Percentiles rank a stretch among this genome's conserved stretches.
These are phyloP conservation scores for Gymnobelideus leadbeateri DNA, from an alignment of 2,113 vertebrate species.

Conservation along the genomic window DNA sequence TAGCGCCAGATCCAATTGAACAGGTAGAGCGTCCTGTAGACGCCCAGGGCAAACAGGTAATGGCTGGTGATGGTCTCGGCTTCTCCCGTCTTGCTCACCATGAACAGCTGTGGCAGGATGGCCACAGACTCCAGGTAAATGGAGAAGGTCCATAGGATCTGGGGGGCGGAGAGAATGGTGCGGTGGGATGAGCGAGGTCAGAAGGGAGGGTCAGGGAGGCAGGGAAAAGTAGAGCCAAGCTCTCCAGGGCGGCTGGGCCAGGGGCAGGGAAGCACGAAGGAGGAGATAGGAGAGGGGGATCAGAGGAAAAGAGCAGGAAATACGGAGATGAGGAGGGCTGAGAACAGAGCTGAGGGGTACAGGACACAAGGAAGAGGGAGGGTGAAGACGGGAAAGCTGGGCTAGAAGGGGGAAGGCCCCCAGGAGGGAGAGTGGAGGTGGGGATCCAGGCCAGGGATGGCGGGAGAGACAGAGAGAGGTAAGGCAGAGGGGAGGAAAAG, in stretches of 20 bases:
- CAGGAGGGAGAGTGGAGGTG: too few species aligned
- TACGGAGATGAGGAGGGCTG: too few species aligned
- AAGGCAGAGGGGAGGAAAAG: too few species aligned
- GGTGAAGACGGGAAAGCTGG: too few species aligned
- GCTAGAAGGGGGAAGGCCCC: too few species aligned
- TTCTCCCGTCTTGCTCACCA: slow-evolving; percentile 86
- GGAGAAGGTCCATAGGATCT: slow-evolving; percentile 87
- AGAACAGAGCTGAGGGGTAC: too few species aligned
- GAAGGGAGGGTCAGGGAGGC: accelerated
- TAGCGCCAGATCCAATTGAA: slow-evolving; percentile 87
- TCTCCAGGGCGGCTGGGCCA: accelerated
- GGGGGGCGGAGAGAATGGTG: not conserved
- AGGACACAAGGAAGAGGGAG: too few species aligned
- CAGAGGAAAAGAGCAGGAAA: too few species aligned
- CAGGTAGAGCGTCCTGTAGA: slow-evolving; percentile 84
- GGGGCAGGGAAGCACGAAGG: too few species aligned
- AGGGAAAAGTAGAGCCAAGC: too few species aligned
- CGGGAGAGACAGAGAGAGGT: too few species aligned
- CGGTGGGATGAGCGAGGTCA: not conserved
- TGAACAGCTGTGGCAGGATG: slow-evolving; percentile 85
- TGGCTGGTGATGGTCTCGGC: slow-evolving; percentile 86
- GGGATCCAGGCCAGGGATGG: too few species aligned
- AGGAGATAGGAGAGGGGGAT: not conserved
- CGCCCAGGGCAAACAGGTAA: slow-evolving; percentile 84
- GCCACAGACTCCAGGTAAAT: slow-evolving; percentile 85